Base-by-base conservation (phyloP, 2,797 vertebrate genomes). In the Gobionotothen gibberifrons region DNA sequence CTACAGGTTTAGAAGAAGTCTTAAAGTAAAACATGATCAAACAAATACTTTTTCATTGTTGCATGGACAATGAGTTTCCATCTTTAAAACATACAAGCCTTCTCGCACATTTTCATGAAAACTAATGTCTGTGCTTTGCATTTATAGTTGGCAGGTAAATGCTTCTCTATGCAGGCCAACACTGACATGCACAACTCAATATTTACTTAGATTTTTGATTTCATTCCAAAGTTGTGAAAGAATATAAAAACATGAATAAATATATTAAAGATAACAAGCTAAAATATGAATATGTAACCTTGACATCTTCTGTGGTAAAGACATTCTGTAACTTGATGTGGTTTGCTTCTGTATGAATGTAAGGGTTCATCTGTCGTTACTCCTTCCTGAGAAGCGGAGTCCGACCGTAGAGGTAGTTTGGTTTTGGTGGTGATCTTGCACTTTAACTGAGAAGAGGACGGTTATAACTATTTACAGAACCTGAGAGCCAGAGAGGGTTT, bases 401-500 rank as follows among this genome's bases (percentile, higher is more conserved):
- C 60, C 22, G 36, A 32, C 48, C 9, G 1, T 32, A 43, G 61
- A 66, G 52, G 55, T 43, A 22, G 44, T 79, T 80, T 82, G 58
- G 71, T 74, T 73, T 69, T 42, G 26, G 47, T 42, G 54, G 63
- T 58, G 54, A 68, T 43, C n/a, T 53, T 68, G 32, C 44, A 22
- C 60, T 76, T 49, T 12, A 40, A 9, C 72, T 22, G 36, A 47
- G 53, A 66, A 71, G 54, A 46, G 16, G 36, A 53, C 13, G 12
- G 46, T 58, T 40, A 57, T 39, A 54, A 39, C 40, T 66, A 72
- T 83, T 76, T 81, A 78, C 11, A 69, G 26, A n/a, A 55, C 61
- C 48, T 43, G 54, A 76, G 72, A 56, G 19, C 54, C 53, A 51
- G 54, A 81, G 54, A 71, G 63, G 14, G 4, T 19, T 76, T 77